A percentile compares a stretch with the other conserved stretches of the same genome.
Evolutionary conservation across 2,797 vertebrate species (phyloP).

Genomic region (Siniperca obscura): DNA sequence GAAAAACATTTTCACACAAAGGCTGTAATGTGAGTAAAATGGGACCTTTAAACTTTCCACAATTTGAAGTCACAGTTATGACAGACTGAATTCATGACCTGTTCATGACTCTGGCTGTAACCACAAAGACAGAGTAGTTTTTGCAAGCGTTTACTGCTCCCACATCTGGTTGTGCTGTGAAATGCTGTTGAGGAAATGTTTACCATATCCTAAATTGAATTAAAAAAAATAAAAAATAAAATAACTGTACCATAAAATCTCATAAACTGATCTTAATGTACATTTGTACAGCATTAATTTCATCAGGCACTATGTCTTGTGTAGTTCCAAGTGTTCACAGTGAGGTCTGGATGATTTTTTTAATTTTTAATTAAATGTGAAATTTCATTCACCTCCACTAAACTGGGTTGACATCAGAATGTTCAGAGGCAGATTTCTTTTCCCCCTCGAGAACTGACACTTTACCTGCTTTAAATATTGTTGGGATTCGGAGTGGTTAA

Average conservation of each 20-base stretch:
- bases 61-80: conserved; percentile 54
- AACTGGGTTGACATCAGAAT: background rate
- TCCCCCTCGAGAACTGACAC: background rate
- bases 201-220: background rate
- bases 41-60: conserved; percentile 54
- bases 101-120: conserved; percentile 55
- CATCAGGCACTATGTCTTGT: background rate
- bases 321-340: background rate
- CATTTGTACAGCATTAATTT: background rate
- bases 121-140: conserved; percentile 40
- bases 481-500: too few species aligned
- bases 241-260: background rate
- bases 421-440: background rate
- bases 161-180: conserved; percentile 39
- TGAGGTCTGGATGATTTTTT: background rate
- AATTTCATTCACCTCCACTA: background rate
- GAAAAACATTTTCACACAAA: conserved; percentile 52
- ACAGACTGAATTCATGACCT: conserved; percentile 66
- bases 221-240: background rate
- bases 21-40: conserved; percentile 60
- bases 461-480: background rate
- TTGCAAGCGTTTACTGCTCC: conserved; percentile 34
- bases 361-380: background rate
- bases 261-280: background rate
- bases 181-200: conserved; percentile 27